Evolutionary conservation across 2,888 invertebrate genomes (phyloP), one percentile per base, ranked within the genome.

Genomic region (Spisula solida): DNA sequence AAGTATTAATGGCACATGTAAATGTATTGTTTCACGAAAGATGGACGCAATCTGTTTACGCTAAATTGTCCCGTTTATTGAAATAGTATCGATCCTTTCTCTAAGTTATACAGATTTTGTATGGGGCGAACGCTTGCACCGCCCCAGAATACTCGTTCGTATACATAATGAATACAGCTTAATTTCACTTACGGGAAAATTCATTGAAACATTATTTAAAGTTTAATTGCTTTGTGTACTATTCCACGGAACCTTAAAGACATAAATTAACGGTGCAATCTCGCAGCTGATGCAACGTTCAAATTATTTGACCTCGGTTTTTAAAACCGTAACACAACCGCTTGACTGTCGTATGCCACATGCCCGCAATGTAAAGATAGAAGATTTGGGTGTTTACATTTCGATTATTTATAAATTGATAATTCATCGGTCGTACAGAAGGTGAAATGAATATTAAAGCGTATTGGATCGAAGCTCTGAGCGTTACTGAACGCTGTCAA

Each of bases 291-390:
- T 66, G 10, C 25, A 25, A 66, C 60, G n/a, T 66, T 10, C 60
- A 66, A 66, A 66, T n/a, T 66, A 66, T 66, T 66, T 66, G n/a
- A 66, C 60, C 60, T n/a, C 6, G n/a, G n/a, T 66, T 66, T 66
- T n/a, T 6, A 66, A 25, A 56, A 20, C 56, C n/a, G n/a, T 56
- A 10, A 20, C n/a, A 66, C 60, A 12, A 25, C 60, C 60, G 60
- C 60, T 25, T 66, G 20, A 66, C n/a, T n/a, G 10, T 25, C 60
- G 60, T 66, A 25, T 66, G 60, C 60, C 60, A 66, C 60, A 66
- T 66, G 60, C 60, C 25, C 60, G 25, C 1, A 25, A 10, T 66
- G n/a, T 66, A 66, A 66, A 20, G n/a, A 12, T 66, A n/a, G 25
- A 2, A 66, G 10, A 6, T 66, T 66, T 66, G 12, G 8, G 0